Base-by-base conservation (phyloP, 2,113 vertebrate genomes). In the Pycnonotus jocosus region DNA sequence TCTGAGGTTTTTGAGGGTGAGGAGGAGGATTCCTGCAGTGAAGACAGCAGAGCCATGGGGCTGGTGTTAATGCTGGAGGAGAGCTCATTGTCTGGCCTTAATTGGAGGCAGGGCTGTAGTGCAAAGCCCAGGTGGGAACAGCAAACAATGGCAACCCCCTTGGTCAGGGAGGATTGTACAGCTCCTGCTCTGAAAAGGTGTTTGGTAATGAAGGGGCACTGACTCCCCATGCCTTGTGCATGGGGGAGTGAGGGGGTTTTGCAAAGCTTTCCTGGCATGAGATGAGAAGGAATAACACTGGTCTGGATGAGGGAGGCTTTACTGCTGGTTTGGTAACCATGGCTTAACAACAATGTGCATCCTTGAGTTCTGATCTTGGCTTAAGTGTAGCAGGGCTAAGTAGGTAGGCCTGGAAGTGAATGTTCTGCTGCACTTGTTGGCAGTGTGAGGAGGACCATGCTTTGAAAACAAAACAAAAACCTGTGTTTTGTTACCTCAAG, bases 101-200 rank as follows among this genome's bases (percentile, higher is more conserved):
- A 85, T 54, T 85, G 88, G 73, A 27, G 51, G 35, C 10, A 13
- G 81, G 81, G 51, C 81, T 62, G 61, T 18, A 19, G 31, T 28
- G 78, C 37, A 57, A 83, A 83, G 72, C 81, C 64, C 17, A 7
- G 40, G 53, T 84, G 88, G 70, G 60, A 81, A 7, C 0, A 10
- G 56, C 25, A 73, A 66, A 62, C 15, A 11, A 16, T 40, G 16
- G 51, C 42, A 73, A 3, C 2, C 24, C 23, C 40, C 28, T 28
- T 2, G 8, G 9, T 12, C 0, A 0, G 42, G 44, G 38, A 40
- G 74, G 25, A 30, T 5, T 37, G 42, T 7, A 23, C 60, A 25
- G 33, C 66, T 82, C 44, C 50, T 71, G 2, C 1, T 60, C 47
- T 70, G 81, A 66, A 70, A 66, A 88, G 37, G 37, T 72, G 79